Evolutionary conservation across 2,888 invertebrate genomes (phyloP).

Genomic region (Euclidia mi): DNA sequence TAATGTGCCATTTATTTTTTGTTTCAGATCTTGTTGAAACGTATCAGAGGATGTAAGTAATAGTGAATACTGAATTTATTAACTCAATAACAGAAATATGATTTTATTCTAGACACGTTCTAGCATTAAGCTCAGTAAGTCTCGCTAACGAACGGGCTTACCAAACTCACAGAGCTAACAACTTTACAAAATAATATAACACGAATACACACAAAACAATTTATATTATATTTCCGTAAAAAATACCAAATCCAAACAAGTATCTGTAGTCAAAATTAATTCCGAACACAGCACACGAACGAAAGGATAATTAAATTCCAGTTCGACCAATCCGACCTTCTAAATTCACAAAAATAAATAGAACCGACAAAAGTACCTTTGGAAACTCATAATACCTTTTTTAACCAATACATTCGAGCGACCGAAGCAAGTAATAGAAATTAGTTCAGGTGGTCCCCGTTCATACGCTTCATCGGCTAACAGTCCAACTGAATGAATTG

Average conservation of each 20-base stretch:
- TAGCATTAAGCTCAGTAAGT: no score
- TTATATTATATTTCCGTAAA: no score
- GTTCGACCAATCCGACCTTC: constrained; percentile 10
- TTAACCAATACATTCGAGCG: constrained; percentile 51
- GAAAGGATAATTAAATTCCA: constrained; percentile 24
- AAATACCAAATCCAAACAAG: constrained; percentile 1
- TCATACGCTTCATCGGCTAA: constrained; percentile 68
- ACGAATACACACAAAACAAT: no score
- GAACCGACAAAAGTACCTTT: constrained; percentile 15
- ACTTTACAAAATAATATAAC: background rate
- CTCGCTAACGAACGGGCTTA: no score
- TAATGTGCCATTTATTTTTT: no score
- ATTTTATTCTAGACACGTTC: no score
- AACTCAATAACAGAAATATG: no score
- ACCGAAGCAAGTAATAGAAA: constrained; percentile 64
- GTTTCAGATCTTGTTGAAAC: no score
- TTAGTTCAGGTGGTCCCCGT: constrained; percentile 70
- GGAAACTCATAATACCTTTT: constrained; percentile 30
- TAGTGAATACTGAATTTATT: no score
- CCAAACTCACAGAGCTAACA: no score
- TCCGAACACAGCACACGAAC: constrained; percentile 6
- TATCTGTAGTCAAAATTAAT: constrained; percentile 17
- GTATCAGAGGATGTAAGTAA: no score
- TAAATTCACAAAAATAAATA: constrained; percentile 19
- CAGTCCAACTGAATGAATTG: constrained; percentile 71